phyloP scores from a whole-genome alignment of 2,113 vertebrate species.

The Tylochromis polylepis region DNA sequence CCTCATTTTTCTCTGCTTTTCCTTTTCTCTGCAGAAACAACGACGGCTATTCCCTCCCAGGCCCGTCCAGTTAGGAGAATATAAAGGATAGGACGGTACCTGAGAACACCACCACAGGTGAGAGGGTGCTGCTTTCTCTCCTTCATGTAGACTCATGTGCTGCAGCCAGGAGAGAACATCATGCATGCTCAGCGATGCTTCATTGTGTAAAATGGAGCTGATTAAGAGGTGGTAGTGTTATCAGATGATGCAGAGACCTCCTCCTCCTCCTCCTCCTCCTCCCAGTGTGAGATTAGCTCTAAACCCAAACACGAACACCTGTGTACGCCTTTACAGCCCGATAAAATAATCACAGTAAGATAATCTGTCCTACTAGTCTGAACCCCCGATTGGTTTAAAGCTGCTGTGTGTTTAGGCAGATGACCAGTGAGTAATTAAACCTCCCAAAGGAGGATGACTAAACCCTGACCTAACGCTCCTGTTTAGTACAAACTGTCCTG shows the following conservation, averaged over 20 bases:
- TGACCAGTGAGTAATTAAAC: neutral
- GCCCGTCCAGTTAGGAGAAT: conserved; percentile 55
- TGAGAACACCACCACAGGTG: conserved; percentile 35
- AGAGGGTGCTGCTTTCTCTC: neutral
- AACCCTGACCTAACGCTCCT: neutral
- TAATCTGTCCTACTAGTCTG: neutral
- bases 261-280: neutral
- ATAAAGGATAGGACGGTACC: conserved; percentile 27
- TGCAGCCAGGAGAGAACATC: neutral
- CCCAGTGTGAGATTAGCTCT: neutral
- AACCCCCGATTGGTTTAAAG: neutral
- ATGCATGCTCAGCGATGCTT: neutral
- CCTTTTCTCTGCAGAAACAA: conserved; percentile 53
- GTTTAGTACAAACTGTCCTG: neutral
- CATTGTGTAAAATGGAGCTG: neutral
- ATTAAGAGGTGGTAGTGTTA: neutral
- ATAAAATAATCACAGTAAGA: neutral
- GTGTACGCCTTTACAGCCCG: neutral
- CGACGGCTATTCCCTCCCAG: conserved; percentile 51
- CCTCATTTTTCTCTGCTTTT: conserved; percentile 2
- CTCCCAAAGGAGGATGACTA: neutral
- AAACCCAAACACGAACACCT: neutral
- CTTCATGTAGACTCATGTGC: neutral
- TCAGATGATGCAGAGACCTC: neutral
- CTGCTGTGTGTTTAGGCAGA: neutral